Percentiles rank a stretch among this genome's conserved stretches.
These are phyloP conservation scores for Artemia franciscana DNA, from an alignment of 1,140 invertebrate species.

Conservation along the genomic window DNA sequence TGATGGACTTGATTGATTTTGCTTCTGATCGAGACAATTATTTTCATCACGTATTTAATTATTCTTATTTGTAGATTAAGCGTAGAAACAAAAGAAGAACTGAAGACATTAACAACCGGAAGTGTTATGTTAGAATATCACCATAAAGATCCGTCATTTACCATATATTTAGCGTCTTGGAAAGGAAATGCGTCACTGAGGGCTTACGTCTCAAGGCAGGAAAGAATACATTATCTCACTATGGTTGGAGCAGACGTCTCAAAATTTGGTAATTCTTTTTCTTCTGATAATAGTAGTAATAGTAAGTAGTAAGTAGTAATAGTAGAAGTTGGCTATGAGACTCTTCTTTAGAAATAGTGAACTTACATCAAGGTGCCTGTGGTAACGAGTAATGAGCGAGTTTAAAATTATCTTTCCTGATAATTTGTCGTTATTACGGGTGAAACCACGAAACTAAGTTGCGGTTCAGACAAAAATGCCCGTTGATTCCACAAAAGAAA, in stretches of 20 bases:
- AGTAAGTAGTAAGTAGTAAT: too few species aligned
- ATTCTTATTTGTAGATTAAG: slow-evolving; percentile 1
- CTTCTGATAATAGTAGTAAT: too few species aligned
- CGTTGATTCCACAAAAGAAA: too few species aligned
- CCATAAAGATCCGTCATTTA: slow-evolving; percentile 26
- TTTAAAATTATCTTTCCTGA: too few species aligned
- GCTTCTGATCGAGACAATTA: not conserved
- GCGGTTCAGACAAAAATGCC: too few species aligned
- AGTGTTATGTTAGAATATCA: slow-evolving; percentile 48
- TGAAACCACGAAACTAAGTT: too few species aligned
- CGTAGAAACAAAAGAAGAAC: not conserved
- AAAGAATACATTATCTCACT: slow-evolving; percentile 59
- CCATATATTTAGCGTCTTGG: slow-evolving; percentile 62
- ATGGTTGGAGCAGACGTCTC: slow-evolving; percentile 56
- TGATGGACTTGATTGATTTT: too few species aligned
- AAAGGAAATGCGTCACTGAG: slow-evolving; percentile 59
- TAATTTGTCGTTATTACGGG: too few species aligned
- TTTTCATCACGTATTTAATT: not conserved
- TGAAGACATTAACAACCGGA: slow-evolving; percentile 29
- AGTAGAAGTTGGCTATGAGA: too few species aligned
- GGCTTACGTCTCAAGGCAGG: slow-evolving; percentile 55
- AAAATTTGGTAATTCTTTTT: slow-evolving; percentile 48
- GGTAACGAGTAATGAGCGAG: too few species aligned
- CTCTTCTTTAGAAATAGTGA: too few species aligned
- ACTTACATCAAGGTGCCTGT: too few species aligned